These are phyloP conservation scores for Atethmia centrago DNA, from an alignment of 2,888 invertebrate species.

Conservation along the genomic window DNA sequence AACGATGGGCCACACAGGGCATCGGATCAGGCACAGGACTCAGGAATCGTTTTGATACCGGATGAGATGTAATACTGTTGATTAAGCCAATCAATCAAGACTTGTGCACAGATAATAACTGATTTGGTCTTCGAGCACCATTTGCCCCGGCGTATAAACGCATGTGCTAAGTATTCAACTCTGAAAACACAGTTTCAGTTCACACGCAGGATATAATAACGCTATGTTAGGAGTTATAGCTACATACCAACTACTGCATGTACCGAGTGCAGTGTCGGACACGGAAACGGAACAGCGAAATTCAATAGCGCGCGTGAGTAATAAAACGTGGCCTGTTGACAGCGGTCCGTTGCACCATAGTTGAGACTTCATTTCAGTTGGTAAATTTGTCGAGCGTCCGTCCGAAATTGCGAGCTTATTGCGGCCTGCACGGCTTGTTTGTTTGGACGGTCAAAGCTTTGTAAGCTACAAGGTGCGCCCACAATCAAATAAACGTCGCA, in stretches of 20 bases:
- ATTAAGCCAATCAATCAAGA: no score
- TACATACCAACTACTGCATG: conserved; percentile 36
- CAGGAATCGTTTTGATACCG: no score
- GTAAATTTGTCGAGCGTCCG: conserved; percentile 87
- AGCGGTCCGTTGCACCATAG: conserved; percentile 80
- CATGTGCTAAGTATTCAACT: background rate
- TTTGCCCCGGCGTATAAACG: background rate
- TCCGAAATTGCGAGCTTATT: conserved; percentile 87
- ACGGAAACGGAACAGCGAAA: conserved; percentile 79
- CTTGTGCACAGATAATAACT: no score
- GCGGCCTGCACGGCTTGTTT: conserved; percentile 86
- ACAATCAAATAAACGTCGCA: conserved; percentile 80
- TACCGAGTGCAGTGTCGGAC: conserved; percentile 63
- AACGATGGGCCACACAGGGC: background rate
- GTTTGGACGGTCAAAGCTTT: conserved; percentile 85
- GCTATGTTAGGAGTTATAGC: conserved; percentile 12
- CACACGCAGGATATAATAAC: background rate
- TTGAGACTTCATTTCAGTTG: conserved; percentile 87
- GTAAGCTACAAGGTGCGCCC: conserved; percentile 81
- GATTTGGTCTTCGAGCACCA: background rate
- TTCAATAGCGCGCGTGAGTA: conserved; percentile 84
- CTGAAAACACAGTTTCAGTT: conserved; percentile 16
- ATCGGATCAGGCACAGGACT: background rate
- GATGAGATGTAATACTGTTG: no score
- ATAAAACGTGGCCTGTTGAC: conserved; percentile 88